Evolutionary conservation across 2,797 vertebrate species (phyloP), one percentile per base, ranked within the genome.

Genomic region (Enteromius afrohamiltoni): DNA sequence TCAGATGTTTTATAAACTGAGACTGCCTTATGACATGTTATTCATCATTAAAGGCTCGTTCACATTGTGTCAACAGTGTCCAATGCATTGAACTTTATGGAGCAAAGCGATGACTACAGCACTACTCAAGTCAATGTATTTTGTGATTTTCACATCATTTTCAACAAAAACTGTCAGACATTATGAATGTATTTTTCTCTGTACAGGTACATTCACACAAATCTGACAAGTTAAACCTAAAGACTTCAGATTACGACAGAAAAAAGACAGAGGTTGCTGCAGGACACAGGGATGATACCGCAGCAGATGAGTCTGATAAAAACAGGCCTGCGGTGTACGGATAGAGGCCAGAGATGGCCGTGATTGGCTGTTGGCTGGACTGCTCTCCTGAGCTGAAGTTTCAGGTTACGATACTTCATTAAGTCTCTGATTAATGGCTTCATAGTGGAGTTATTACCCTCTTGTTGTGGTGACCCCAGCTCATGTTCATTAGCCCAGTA

Each of bases 401-500:
- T 88, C 67, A 86, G 87, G 85, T 89, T 86, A 88, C 86, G 68
- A 87, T 89, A 81, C 87, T 83, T 85, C 83, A 86, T 90, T 86
- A 88, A 86, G 84, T 73, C 84, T 79, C 84, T 89, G 89, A 90
- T 87, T 86, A 86, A 90, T 87, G 88, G 83, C 84, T 83, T 86
- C 77, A 76, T 83, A 88, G 85, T 76, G 51, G 88, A 87, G 89
- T 93, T 86, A 85, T 86, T 86, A 87, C 82, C 86, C 85, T 85
- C 86, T 88, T 87, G 86, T 90, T 89, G 89, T 88, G 85, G 89
- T 83, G 88, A 88, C 84, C 87, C 86, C 70, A 80, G 81, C 80
- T 87, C 84, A 79, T 80, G 87, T 86, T 92, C 89, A 89, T 91
- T 91, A 88, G 80, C 76, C 79, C 85, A 79, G 83, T 89, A 89